Base-by-base conservation (phyloP, 2,113 vertebrate genomes). In the Halichoerus grypus region DNA sequence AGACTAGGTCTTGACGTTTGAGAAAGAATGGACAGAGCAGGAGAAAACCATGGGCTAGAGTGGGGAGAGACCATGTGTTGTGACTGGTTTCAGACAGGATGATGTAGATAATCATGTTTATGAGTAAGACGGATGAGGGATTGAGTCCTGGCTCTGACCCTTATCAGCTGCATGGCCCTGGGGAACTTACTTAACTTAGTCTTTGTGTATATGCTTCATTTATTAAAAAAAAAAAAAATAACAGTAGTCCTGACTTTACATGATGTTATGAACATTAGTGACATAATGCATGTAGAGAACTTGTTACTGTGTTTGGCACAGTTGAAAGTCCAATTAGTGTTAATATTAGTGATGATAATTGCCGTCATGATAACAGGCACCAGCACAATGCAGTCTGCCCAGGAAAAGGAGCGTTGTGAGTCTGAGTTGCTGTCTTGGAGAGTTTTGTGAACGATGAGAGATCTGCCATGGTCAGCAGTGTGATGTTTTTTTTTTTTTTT, bases 81-180 rank as follows among this genome's bases (percentile, higher is more conserved):
- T 24, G 33, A 1, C 18, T 4, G 12, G 36, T 3, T 65, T 31
- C 26, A n/a, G 80, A 49, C 1, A 26, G 33, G 22, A 13, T 28
- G 57, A 5, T 7, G 24, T 22, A 13, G 24, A 39, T 16, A 57
- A 13, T 18, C 8, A 14, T 3, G 19, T 31, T 0, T 4, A 33
- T 22, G 21, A 96, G 95, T 57, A 0, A 86, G 49, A 4, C 10
- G 39, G 8, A 79, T 11, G 53, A 59, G 74, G 13, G 6, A 83
- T 55, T 86, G 71, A 42, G 16, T 80, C 72, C 7, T 31, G 19
- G 0, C 31, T 57, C 87, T 90, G 69, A 88, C 9, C 59, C 79
- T 87, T 57, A 36, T 33, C n/a, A 46, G 1, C 22, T 12, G 4
- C 26, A 57, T 55, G 69, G 31, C 94, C 4, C 7, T 39, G 9